Evolutionary conservation across 2,797 vertebrate species (phyloP), one percentile per base, ranked within the genome.

Genomic region (Enteromius viviparus): DNA sequence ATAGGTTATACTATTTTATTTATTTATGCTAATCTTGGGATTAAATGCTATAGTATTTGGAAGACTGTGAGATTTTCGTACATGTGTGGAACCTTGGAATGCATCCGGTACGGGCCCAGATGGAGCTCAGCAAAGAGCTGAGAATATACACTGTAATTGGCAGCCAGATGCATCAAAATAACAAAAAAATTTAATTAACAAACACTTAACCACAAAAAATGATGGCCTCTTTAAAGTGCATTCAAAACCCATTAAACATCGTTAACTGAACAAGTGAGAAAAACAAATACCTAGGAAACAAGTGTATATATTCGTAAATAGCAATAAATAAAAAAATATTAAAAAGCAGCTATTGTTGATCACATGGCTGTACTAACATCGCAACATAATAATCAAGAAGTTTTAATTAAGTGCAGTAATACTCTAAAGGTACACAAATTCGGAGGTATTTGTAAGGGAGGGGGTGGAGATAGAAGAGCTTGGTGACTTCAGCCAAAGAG

Each of bases 41-140:
- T 42, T 62, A 45, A 40, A 26, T 45, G 37, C 34, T 23, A 64
- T 60, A 42, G 23, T 23, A 45, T 62, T 76, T 62, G 34, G 34
- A 42, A 76, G 37, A 40, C 40, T 76, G 32, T 19, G 4, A 29
- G 4, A 76, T 64, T 64, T 42, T 45, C 45, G 55, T 32, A 60
- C 40, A 77, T 45, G 26, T 64, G 26, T 32, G 26, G 70, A 51
- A 72, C 29, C 49, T n/a, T 60, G 53, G 23, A 76, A 23, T 32
- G 23, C 23, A 77, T 77, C 74, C 17, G 15, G 6, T 47, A 3
- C 15, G 29, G 6, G 23, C 6, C 58, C 76, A 77, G 58, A 77
- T 77, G 75, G 58, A 77, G 40, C 26, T 64, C 37, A 77, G 55
- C 53, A 77, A 40, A 76, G 7, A 58, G 14, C 53, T 76, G 74